Conservation (phyloP, 2,113 vertebrate species). For the Rhizomys pruinosus region DNA sequence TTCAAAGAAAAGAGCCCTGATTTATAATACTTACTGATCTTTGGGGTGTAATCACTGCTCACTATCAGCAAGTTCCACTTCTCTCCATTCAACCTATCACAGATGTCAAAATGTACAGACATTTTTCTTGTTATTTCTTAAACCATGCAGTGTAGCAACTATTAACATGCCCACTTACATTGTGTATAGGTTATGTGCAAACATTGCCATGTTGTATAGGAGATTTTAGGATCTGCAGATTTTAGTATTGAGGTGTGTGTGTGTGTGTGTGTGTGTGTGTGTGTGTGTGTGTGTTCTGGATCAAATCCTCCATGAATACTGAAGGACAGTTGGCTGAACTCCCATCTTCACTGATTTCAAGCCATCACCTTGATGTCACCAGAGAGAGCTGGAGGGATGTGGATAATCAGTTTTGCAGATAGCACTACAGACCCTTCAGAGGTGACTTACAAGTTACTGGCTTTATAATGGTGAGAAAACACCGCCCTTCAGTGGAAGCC, state of each 20-base stretch:
- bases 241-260: background rate
- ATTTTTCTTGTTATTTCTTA: background rate
- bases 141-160: background rate
- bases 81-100: background rate
- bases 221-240: background rate
- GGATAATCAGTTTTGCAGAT: accelerated
- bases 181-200: background rate
- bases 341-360: background rate
- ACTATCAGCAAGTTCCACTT: background rate
- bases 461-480: background rate
- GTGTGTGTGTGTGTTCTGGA: no score
- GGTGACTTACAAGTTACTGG: background rate
- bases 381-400: background rate
- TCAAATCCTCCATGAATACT: background rate
- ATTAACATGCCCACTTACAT: background rate
- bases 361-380: background rate
- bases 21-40: constrained; percentile 10
- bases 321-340: background rate
- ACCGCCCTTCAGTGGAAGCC: background rate
- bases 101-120: background rate
- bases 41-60: background rate
- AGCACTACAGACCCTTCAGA: background rate
- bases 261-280: background rate
- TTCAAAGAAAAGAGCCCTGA: background rate
- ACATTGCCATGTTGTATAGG: background rate